Evolutionary conservation across 2,888 invertebrate species (phyloP), one percentile per base, ranked within the genome.

Genomic region (Eueremaeus valkanovi): DNA sequence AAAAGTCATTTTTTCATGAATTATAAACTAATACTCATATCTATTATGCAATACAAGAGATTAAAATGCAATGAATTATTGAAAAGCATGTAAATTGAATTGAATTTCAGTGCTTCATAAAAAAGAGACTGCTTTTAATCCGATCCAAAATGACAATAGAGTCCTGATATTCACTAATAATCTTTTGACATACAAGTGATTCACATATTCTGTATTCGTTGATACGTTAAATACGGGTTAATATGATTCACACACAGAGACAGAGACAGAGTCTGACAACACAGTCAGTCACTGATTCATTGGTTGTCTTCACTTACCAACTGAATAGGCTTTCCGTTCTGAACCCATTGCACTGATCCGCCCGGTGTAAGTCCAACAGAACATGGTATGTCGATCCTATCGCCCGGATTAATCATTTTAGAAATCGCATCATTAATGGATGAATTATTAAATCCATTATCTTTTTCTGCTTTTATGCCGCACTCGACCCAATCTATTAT

Each of bases 301-400:
- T 58, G 45, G 45, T 16, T 16, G 45, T 18, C 9, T 45, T 45
- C 16, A 55, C 73, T 76, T 45, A 75, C 80, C 66, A 80, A 75
- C 0, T 79, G 75, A 29, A 80, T 77, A 5, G 79, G 78, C 27
- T 78, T 73, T 2, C 79, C 79, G 63, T 80, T 77, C 51, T 77
- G 77, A 24, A 79, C 66, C 79, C 80, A 80, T 70, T 79, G 80
- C 24, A 80, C 76, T 31, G 79, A 79, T 27, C 79, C 78, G 5
- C 80, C 80, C 11, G 79, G 78, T 6, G 77, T 78, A 21, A 78
- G 76, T 8, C 63, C 63, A 36, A 80, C 73, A 3, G 78, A 78
- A 73, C 80, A 80, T 1, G 80, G 80, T 27, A 80, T 78, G 72
- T 78, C 76, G 55, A 80, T 73, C 29, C 75, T 63, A 33, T 78